Conservation (phyloP, 2,113 vertebrate species). For the Speoplatyrhinus poulsoni region DNA sequence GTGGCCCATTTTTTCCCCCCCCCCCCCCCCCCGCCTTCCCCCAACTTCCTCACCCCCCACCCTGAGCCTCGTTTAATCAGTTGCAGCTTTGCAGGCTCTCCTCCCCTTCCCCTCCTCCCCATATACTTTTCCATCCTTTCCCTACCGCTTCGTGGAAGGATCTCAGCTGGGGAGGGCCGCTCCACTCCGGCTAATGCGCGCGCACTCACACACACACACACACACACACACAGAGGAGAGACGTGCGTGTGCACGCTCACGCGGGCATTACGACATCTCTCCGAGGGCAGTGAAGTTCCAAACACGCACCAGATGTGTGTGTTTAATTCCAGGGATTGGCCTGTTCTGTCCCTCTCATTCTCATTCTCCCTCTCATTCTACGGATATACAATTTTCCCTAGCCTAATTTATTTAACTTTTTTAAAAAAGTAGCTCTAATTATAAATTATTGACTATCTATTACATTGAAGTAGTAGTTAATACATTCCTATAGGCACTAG, state of each 20-base stretch:
- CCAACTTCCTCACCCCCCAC: slow-evolving; percentile 28
- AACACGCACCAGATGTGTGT: slow-evolving; percentile 64
- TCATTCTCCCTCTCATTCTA: slow-evolving; percentile 15
- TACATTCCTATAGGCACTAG: neutral
- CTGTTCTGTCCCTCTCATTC: slow-evolving; percentile 2
- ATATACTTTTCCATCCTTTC: neutral
- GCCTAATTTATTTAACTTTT: no score
- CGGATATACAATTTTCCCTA: no score
- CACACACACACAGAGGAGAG: slow-evolving; percentile 19
- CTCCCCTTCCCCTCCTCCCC: slow-evolving; percentile 8
- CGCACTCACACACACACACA: slow-evolving; percentile 27
- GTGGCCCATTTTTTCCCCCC: neutral
- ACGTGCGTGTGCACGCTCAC: slow-evolving; percentile 4
- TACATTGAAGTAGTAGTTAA: no score
- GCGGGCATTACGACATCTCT: slow-evolving; percentile 50
- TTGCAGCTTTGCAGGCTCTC: slow-evolving; percentile 32
- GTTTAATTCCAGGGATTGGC: slow-evolving; percentile 30
- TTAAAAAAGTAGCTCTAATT: no score
- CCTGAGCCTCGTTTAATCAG: slow-evolving; percentile 55
- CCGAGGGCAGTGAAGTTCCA: slow-evolving; percentile 39
- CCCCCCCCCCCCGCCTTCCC: slow-evolving; percentile 24
- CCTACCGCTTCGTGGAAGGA: slow-evolving; percentile 15
- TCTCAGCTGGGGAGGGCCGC: slow-evolving; percentile 29
- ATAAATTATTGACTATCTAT: no score
- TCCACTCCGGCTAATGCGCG: neutral